Evolutionary conservation across 1,140 invertebrate genomes (phyloP), one percentile per base, ranked within the genome.

Genomic region (Camponotus floridanus): DNA sequence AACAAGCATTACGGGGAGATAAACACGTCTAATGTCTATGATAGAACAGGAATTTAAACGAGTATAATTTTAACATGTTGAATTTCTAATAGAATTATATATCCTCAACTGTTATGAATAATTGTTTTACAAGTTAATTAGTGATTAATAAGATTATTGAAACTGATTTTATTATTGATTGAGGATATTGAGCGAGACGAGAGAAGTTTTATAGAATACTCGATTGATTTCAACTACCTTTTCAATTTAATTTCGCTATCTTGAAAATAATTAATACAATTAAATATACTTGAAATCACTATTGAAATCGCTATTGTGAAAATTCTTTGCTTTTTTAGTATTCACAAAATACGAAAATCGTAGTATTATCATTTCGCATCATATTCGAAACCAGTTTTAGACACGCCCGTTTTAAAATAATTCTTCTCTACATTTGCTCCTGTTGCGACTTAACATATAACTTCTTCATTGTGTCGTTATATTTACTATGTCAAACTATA

Each of bases 351-450:
- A 67, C 45, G 11, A 48, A 13, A 79, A 2, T 68, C 18, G 62
- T 33, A 8, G 15, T 65, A 67, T 64, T 68, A 64, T 88, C 78
- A 73, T 61, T 71, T 76, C 62, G 61, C 42, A 87, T 87, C 71
- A 74, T 55, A 90, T 87, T 86, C 83, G 59, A 87, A 92, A 90
- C 87, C 91, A 87, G 88, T 84, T 92, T 59, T 65, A 76, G 80
- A 78, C 89, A 87, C 87, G 76, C 86, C 86, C 81, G 71, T 81
- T 81, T 65, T 76, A 51, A 67, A 87, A 80, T 88, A 89, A 91
- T 91, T 87, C 88, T 87, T 89, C 78, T 65, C 70, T 80, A 85
- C 59, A 86, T 74, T 87, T 70, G 62, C 36, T 64, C 31, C 45
- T 45, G 42, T 4, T 31, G 45, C 45, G 18, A 62, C 51, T 68